Conservation (phyloP, 2,797 vertebrate genomes). For the Lepus oiostolus region DNA sequence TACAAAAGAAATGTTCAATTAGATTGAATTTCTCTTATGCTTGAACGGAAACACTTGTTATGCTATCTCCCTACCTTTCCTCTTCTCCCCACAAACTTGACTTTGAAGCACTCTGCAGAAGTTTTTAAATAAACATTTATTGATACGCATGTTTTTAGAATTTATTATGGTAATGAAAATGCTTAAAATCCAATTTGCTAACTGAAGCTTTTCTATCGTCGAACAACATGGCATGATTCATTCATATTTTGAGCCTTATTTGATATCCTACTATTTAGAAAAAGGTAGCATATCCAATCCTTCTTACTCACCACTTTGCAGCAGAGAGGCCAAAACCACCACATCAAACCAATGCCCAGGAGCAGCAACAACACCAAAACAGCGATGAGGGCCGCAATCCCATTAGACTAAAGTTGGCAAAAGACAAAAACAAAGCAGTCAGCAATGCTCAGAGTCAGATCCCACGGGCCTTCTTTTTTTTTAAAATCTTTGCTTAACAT, state of each 20-base stretch:
- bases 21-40: not conserved
- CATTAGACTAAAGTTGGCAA: constrained; percentile 89
- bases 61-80: not conserved
- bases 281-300: not conserved
- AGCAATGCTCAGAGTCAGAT: not conserved
- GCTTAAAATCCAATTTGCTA: constrained; percentile 19
- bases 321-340: constrained; percentile 99
- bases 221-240: not conserved
- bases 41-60: not conserved
- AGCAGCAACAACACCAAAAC: constrained; percentile 94
- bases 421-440: constrained; percentile 27
- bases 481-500: no score
- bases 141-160: not conserved
- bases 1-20: not conserved
- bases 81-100: not conserved
- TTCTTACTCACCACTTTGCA: constrained; percentile 96
- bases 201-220: not conserved
- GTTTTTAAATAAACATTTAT: not conserved
- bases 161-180: constrained; percentile 8
- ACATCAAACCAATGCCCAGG: constrained; percentile 92
- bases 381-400: constrained; percentile 91
- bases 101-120: not conserved
- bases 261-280: not conserved
- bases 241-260: not conserved
- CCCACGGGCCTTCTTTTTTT: not conserved